Evolutionary conservation across 1,140 invertebrate species (phyloP), one percentile per base, ranked within the genome.

Genomic region (Steinernema feltiae): DNA sequence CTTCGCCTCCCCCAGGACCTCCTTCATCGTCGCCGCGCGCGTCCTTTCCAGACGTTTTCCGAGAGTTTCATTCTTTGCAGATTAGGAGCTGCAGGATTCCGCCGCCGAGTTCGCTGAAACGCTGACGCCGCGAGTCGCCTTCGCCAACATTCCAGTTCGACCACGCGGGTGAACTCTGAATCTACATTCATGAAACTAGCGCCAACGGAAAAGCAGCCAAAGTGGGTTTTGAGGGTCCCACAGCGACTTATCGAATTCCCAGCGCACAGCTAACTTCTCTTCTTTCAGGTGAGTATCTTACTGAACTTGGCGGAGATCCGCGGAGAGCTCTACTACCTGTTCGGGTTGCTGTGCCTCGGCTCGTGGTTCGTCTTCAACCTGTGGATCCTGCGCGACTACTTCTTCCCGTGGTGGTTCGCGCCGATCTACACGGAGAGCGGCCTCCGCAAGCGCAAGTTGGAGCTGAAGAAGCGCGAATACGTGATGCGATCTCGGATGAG

Each of bases 311-410:
- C 75, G 17, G 78, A 80, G 76, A 46, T 78, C 53, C 79, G 79
- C 32, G 27, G 48, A 31, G 71, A 72, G 53, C 78, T 79, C 73
- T 80, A 72, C 46, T 79, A 79, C 78, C 46, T 69, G 29, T 80
- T 81, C 48, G 79, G 79, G 27, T 30, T 80, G 48, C 53, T 76
- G 29, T 80, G 79, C 29, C 48, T 80, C 30, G n/a, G 53, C 27
- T 69, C 27, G 35, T 80, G 79, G 79, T 69, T 80, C 21, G 80
- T 71, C 27, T 80, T 80, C 76, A 80, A 80, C 32, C 30, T 80
- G 21, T 80, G 79, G 79, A 72, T 82, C 46, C 76, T 80, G 21
- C 79, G 79, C 21, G 79, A 80, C 41, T 80, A 80, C 74, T 80
- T 80, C 72, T 80, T 82, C 69, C 79, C 79, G 3, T 80, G 79